phyloP scores from a whole-genome alignment of 2,113 vertebrate genomes.

The Phrynocephalus versicolor region DNA sequence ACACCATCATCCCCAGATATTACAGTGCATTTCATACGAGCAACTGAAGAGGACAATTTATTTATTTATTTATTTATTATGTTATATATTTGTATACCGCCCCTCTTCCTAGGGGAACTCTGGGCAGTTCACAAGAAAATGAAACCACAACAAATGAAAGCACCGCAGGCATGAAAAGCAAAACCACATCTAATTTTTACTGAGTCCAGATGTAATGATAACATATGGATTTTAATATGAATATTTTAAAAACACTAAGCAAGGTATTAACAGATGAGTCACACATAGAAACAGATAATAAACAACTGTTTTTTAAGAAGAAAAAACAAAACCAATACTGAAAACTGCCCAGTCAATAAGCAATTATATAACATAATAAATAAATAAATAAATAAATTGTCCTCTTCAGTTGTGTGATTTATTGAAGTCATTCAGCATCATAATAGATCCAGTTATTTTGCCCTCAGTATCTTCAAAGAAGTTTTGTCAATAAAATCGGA shows the following conservation, averaged over 20 bases:
- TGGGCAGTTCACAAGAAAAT: too few relatives aligned
- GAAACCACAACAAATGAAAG: constrained; percentile 19
- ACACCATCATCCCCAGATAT: too few relatives aligned
- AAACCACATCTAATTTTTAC: neutral
- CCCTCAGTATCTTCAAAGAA: constrained; percentile 37
- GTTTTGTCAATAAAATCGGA: constrained; percentile 24
- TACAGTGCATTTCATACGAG: too few relatives aligned
- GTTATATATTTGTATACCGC: too few relatives aligned
- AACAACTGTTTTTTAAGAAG: too few relatives aligned
- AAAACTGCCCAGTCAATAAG: neutral
- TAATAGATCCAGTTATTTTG: constrained; percentile 45
- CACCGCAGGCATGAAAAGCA: constrained; percentile 28
- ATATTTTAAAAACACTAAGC: neutral
- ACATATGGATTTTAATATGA: constrained; percentile 1
- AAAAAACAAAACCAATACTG: constrained; percentile 18
- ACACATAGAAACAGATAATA: neutral
- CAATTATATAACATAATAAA: too few relatives aligned
- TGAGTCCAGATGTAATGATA: neutral
- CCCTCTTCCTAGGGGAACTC: too few relatives aligned
- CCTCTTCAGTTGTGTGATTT: constrained; percentile 24
- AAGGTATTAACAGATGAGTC: neutral
- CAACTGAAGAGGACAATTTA: too few relatives aligned
- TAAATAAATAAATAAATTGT: too few relatives aligned
- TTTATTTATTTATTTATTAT: too few relatives aligned
- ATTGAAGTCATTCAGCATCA: constrained; percentile 34